These are phyloP conservation scores for Zaprionus nigranus DNA, from an alignment of 1,140 invertebrate species.

Conservation along the genomic window DNA sequence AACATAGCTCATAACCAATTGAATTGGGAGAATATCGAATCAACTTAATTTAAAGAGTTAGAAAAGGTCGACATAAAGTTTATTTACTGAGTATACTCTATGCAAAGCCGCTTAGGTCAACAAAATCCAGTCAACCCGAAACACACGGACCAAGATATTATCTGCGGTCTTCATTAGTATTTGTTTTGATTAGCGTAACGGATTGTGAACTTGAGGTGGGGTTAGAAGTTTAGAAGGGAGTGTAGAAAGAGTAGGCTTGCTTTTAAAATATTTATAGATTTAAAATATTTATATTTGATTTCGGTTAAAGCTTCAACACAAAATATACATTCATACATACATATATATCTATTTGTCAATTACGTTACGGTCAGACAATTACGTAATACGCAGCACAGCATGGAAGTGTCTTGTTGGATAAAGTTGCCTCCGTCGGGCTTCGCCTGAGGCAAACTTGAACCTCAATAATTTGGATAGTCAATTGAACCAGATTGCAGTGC, in stretches of 20 bases:
- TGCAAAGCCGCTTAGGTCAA: slow-evolving; percentile 58
- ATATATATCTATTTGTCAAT: background rate
- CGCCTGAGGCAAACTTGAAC: background rate
- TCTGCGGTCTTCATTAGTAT: slow-evolving; percentile 8
- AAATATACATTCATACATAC: background rate
- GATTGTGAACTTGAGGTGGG: slow-evolving; percentile 14
- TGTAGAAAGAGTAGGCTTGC: background rate
- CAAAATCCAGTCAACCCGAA: slow-evolving; percentile 48
- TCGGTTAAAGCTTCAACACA: background rate
- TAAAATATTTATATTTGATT: background rate
- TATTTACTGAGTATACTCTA: slow-evolving; percentile 35
- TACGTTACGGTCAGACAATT: too few relatives aligned
- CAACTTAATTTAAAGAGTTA: background rate
- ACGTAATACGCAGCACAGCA: too few relatives aligned
- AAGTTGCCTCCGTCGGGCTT: background rate
- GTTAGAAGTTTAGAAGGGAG: background rate
- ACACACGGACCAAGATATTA: background rate
- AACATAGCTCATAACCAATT: background rate
- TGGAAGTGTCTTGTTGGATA: too few relatives aligned
- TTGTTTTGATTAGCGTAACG: slow-evolving; percentile 41
- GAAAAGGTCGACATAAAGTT: background rate
- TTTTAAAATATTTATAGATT: background rate
- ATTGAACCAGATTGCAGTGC: slow-evolving; percentile 2
- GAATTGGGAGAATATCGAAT: too few relatives aligned
- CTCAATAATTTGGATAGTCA: background rate